Percentiles rank a stretch among this genome's conserved stretches.
Conservation (phyloP, 2,888 invertebrate species). For the Agonopterix alstromeriana region DNA sequence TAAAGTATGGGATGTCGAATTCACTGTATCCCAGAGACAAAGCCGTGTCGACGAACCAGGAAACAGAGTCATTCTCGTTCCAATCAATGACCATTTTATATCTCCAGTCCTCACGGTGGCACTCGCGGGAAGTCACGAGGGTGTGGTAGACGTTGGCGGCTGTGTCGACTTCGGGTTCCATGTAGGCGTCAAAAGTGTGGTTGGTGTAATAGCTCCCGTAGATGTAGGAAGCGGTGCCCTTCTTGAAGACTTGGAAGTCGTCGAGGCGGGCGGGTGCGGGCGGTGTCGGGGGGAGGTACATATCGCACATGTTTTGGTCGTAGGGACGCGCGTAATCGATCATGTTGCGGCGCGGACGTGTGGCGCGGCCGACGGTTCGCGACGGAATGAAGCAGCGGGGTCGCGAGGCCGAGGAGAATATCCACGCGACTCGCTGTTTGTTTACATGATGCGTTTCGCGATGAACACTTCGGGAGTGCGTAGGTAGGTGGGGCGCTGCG, state of each 20-base stretch:
- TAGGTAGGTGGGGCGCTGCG: not conserved
- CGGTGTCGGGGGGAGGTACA: constrained; percentile 46
- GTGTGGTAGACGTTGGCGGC: constrained; percentile 59
- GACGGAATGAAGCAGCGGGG: constrained; percentile 37
- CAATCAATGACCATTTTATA: constrained; percentile 71
- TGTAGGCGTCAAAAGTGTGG: constrained; percentile 48
- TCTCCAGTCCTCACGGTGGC: constrained; percentile 67
- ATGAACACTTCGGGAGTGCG: not conserved
- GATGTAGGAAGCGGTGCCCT: constrained; percentile 51
- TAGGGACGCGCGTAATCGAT: constrained; percentile 67
- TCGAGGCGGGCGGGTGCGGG: constrained; percentile 63
- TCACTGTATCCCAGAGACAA: constrained; percentile 51
- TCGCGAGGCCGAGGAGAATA: constrained; percentile 33
- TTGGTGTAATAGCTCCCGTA: constrained; percentile 59
- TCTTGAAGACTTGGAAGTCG: constrained; percentile 68
- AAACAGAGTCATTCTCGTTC: constrained; percentile 74
- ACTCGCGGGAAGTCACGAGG: constrained; percentile 51
- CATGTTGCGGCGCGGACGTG: constrained; percentile 50
- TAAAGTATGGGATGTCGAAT: constrained; percentile 58
- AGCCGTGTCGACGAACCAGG: constrained; percentile 69
- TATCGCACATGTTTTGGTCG: constrained; percentile 65
- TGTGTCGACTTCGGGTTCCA: constrained; percentile 53
- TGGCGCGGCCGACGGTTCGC: constrained; percentile 41
- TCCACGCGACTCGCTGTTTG: constrained; percentile 47
- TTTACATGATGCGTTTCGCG: constrained; percentile 37